Base-by-base conservation (phyloP, 2,797 vertebrate genomes). In the Selene dorsalis region DNA sequence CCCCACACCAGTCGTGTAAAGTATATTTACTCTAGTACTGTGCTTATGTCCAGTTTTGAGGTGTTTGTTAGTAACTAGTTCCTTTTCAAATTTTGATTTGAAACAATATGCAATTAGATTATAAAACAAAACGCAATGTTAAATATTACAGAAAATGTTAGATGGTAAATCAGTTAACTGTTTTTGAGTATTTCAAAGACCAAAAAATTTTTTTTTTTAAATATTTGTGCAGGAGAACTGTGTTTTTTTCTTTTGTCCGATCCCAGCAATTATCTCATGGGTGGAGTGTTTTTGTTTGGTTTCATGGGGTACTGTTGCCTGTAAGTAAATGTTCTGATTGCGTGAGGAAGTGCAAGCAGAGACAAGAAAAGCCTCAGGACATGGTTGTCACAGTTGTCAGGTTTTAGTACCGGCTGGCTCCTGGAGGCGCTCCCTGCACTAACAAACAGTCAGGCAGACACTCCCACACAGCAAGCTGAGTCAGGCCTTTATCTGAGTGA, bases 401-500 rank as follows among this genome's bases (percentile, higher is more conserved):
- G 50, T 66, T 35, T 58, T 11, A 68, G 55, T 56, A 8, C 4
- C 43, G n/a, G n/a, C 39, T 12, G 22, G 53, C 53, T 64, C 59
- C 69, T 50, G 26, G 28, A 58, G 68, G 61, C 59, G 12, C 70
- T 75, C 62, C 56, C 67, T 57, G 55, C 16, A 60, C 10, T 55
- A 22, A 14, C n/a, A 83, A 75, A 55, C 30, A 30, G 30, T n/a
- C n/a, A 32, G 30, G 9, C 65, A 2, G 80, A n/a, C 85, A 47
- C 86, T 75, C 85, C 84, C 86, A 45, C 69, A 66, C 56, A 2
- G 43, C 77, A 20, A 65, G 81, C 71, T 64, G 78, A 87, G 77
- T 69, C 63, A 0, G 62, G 82, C 53, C 35, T 69, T 86, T 70
- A 69, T 77, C 87, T 43, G 68, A 22, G 3, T 91, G 89, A 92